Conservation (phyloP, 2,888 invertebrate genomes). For the Cenopis cana region DNA sequence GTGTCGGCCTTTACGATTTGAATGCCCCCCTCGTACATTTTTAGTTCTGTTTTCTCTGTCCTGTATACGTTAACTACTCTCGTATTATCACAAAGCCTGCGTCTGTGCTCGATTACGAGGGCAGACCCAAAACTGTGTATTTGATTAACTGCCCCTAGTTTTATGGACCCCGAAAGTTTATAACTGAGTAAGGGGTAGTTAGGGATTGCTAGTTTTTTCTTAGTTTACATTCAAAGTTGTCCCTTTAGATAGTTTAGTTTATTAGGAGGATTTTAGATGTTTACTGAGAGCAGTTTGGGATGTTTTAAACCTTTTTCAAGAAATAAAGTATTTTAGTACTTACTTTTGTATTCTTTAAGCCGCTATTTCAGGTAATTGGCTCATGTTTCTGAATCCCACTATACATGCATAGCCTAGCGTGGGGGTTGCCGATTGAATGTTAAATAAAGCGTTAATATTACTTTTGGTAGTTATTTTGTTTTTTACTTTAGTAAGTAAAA, state of each 20-base stretch:
- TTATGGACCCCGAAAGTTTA: slow-evolving; percentile 40
- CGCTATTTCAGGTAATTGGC: too few species aligned
- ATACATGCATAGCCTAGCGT: too few species aligned
- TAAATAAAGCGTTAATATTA: too few species aligned
- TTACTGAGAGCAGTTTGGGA: slow-evolving; percentile 4
- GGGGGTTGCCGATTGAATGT: too few species aligned
- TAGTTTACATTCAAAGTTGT: slow-evolving; percentile 26
- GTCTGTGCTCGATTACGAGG: slow-evolving; percentile 26
- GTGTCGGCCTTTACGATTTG: too few species aligned
- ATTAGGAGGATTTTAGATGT: slow-evolving; percentile 5
- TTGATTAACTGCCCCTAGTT: slow-evolving; percentile 44
- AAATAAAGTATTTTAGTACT: too few species aligned
- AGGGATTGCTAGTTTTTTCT: slow-evolving; percentile 27
- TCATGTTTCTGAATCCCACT: too few species aligned
- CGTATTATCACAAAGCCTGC: slow-evolving; percentile 14
- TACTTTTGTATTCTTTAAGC: too few species aligned
- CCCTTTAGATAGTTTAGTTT: slow-evolving; percentile 23
- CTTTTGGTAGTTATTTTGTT: too few species aligned
- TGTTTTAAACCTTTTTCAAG: background rate
- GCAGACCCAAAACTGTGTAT: slow-evolving; percentile 42
- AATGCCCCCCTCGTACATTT: too few species aligned
- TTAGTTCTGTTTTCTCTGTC: background rate
- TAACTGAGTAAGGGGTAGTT: slow-evolving; percentile 39
- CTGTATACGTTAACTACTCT: slow-evolving; percentile 14
- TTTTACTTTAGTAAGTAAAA: too few species aligned